These are phyloP conservation scores for Saimiri boliviensis DNA, from an alignment of 2,113 vertebrate genomes.

Conservation along the genomic window DNA sequence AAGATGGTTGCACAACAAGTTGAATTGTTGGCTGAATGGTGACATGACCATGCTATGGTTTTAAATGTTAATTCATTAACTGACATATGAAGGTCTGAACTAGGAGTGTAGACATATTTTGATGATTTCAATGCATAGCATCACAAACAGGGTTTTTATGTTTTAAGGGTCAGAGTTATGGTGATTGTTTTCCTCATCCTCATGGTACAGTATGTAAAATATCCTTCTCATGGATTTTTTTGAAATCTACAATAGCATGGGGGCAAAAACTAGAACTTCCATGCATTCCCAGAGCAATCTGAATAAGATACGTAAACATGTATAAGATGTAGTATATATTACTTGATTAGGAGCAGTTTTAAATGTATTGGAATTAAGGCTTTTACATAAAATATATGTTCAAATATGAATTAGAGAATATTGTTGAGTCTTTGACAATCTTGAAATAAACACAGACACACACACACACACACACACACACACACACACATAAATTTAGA, in stretches of 20 bases:
- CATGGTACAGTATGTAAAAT: background rate
- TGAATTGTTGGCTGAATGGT: background rate
- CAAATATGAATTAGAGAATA: background rate
- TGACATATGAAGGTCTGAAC: background rate
- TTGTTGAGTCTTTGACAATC: background rate
- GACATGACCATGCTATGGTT: background rate
- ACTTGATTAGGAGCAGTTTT: background rate
- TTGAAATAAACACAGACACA: too few relatives aligned
- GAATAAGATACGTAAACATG: background rate
- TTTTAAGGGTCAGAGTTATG: background rate
- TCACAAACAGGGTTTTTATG: background rate
- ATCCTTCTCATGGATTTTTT: background rate
- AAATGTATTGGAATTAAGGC: background rate
- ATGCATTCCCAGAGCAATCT: background rate
- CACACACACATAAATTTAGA: too few relatives aligned
- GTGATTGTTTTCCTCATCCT: background rate
- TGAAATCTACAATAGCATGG: background rate
- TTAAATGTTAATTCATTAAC: background rate
- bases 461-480: too few relatives aligned
- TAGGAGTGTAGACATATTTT: background rate
- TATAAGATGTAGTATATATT: background rate
- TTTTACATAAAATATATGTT: background rate
- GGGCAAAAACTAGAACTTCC: background rate
- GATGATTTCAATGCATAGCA: background rate
- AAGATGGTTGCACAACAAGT: background rate